These are phyloP conservation scores for Montifringilla adamsi DNA, from an alignment of 2,113 vertebrate genomes.

Conservation along the genomic window DNA sequence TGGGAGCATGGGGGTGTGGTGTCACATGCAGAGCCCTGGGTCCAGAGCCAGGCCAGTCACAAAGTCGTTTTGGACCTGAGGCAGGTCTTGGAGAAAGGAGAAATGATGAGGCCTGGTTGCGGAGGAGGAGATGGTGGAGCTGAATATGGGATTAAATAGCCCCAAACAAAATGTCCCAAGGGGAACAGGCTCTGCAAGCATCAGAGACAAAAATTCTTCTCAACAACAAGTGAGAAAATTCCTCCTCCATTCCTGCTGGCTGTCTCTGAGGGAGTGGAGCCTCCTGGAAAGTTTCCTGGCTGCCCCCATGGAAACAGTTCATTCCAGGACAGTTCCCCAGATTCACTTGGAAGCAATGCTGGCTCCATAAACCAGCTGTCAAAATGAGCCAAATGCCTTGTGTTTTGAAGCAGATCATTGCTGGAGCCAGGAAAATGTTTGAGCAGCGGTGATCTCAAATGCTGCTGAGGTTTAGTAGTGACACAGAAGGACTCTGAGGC, in stretches of 20 bases:
- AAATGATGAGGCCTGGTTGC: not conserved
- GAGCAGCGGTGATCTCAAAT: not conserved
- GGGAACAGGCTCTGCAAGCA: not conserved
- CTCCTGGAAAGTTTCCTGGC: slow-evolving; percentile 28
- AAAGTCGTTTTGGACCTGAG: not conserved
- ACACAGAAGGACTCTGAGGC: not conserved
- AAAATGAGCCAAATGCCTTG: not conserved
- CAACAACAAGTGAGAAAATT: slow-evolving; percentile 8
- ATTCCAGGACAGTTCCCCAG: slow-evolving; percentile 12
- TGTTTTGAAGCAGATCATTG: not conserved
- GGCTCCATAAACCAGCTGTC: not conserved
- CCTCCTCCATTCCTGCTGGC: not conserved
- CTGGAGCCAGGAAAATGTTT: not conserved
- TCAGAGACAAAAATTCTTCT: not conserved
- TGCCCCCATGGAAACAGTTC: slow-evolving; percentile 30
- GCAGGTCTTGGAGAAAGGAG: not conserved
- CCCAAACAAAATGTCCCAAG: not conserved
- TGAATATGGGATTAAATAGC: not conserved
- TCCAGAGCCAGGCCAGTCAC: not conserved
- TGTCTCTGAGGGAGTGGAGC: not conserved
- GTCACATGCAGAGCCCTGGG: not conserved
- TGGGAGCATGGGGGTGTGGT: not conserved
- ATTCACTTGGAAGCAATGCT: not conserved
- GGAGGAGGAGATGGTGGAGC: not conserved
- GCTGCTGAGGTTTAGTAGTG: not conserved